phyloP scores from a whole-genome alignment of 2,888 invertebrate species.

The Sinopyrophorus schimmeli region DNA sequence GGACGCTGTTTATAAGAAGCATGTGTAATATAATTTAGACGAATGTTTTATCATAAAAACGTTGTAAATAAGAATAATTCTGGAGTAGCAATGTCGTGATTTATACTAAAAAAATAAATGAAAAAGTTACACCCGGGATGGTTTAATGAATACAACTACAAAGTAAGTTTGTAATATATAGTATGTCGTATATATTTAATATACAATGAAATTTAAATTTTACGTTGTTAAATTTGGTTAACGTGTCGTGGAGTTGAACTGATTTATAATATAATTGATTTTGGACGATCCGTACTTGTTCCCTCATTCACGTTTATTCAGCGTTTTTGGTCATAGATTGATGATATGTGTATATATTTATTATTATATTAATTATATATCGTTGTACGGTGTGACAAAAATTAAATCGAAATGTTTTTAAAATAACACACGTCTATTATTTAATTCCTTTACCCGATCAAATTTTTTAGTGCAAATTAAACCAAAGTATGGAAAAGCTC shows the following conservation, averaged over 20 bases:
- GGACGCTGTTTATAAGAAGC: slow-evolving; percentile 44
- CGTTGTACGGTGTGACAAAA: slow-evolving; percentile 56
- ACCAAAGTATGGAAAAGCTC: slow-evolving; percentile 8
- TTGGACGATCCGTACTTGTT: slow-evolving; percentile 45
- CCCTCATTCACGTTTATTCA: slow-evolving; percentile 40
- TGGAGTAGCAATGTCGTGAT: slow-evolving; percentile 43
- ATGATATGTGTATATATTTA: slow-evolving; percentile 53
- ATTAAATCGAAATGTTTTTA: slow-evolving; percentile 54
- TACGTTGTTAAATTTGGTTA: slow-evolving; percentile 50
- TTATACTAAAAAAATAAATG: slow-evolving; percentile 40
- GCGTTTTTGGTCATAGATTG: slow-evolving; percentile 44
- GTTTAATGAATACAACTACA: slow-evolving; percentile 50
- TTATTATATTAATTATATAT: slow-evolving; percentile 55
- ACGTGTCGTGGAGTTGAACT: slow-evolving; percentile 49
- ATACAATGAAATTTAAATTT: slow-evolving; percentile 32
- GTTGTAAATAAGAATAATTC: slow-evolving; percentile 42
- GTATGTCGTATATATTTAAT: slow-evolving; percentile 50
- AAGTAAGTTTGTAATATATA: slow-evolving; percentile 51
- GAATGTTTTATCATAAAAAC: slow-evolving; percentile 33
- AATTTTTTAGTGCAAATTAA: slow-evolving; percentile 16
- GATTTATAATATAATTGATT: slow-evolving; percentile 27
- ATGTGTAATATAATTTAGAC: slow-evolving; percentile 50
- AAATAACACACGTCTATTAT: slow-evolving; percentile 42
- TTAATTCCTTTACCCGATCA: slow-evolving; percentile 23
- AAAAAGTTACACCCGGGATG: slow-evolving; percentile 50